Conservation (phyloP, 2,113 vertebrate species). For the Eudyptes chrysolophus region DNA sequence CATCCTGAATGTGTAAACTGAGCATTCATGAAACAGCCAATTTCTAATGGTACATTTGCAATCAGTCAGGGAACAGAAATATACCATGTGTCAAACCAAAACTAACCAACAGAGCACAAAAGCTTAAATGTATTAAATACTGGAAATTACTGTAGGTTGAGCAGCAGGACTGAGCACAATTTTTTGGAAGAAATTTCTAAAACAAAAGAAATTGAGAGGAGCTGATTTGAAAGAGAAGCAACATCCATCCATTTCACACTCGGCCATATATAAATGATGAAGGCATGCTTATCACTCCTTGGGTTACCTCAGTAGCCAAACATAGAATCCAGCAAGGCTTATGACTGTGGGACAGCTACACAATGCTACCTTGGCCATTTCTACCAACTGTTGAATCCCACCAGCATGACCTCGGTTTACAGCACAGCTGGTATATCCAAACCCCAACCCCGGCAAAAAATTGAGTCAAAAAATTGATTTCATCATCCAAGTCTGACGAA, state of each 20-base stretch:
- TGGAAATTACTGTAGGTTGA: neutral
- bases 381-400: neutral
- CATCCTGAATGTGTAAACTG: constrained; percentile 28
- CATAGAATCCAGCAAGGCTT: neutral
- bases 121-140: neutral
- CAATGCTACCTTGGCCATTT: neutral
- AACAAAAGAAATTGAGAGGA: neutral
- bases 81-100: constrained; percentile 30
- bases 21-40: neutral
- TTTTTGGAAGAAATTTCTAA: neutral
- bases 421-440: neutral
- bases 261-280: neutral
- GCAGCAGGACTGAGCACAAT: neutral
- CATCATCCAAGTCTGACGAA: neutral
- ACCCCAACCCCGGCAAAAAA: neutral
- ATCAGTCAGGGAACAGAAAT: constrained; percentile 43
- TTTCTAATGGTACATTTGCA: constrained; percentile 28
- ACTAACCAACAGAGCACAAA: neutral
- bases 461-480: neutral
- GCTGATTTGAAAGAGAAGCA: neutral
- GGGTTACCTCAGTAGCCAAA: neutral
- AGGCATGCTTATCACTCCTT: neutral
- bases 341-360: neutral
- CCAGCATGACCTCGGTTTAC: neutral
- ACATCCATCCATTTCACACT: neutral